Evolutionary conservation across 2,797 vertebrate genomes (phyloP).

Genomic region (Alauda arvensis): DNA sequence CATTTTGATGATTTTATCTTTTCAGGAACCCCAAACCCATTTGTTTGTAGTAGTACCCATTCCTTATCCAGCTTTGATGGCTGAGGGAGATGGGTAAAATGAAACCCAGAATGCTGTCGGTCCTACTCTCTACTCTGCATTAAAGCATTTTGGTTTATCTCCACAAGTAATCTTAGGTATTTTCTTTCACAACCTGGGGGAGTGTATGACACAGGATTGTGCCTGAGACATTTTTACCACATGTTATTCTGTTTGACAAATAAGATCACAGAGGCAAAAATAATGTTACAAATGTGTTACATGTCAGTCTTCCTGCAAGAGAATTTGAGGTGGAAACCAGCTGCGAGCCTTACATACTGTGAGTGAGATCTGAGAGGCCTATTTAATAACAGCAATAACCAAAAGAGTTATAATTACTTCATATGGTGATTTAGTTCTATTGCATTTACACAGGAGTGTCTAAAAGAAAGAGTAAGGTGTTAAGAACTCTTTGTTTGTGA

Average conservation of each 20-base stretch:
- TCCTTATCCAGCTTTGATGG: background rate
- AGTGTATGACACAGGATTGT: background rate
- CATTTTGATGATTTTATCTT: background rate
- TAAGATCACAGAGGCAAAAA: background rate
- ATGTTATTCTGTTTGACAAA: background rate
- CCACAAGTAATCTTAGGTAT: background rate
- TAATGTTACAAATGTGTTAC: background rate
- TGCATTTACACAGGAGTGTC: background rate
- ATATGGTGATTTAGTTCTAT: background rate
- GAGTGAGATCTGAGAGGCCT: background rate
- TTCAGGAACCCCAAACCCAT: background rate
- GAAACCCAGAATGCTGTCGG: background rate
- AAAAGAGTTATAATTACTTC: background rate
- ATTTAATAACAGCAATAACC: background rate
- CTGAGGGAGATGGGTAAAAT: background rate
- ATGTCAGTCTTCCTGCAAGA: background rate
- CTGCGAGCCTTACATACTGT: rapidly evolving
- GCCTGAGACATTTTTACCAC: background rate
- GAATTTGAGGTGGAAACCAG: background rate
- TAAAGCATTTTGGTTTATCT: background rate
- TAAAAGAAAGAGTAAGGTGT: background rate
- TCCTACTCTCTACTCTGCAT: background rate
- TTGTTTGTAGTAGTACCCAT: background rate
- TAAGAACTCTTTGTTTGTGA: background rate
- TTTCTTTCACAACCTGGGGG: background rate